phyloP scores from a whole-genome alignment of 2,888 invertebrate species.

The Dermolepida albohirtum region DNA sequence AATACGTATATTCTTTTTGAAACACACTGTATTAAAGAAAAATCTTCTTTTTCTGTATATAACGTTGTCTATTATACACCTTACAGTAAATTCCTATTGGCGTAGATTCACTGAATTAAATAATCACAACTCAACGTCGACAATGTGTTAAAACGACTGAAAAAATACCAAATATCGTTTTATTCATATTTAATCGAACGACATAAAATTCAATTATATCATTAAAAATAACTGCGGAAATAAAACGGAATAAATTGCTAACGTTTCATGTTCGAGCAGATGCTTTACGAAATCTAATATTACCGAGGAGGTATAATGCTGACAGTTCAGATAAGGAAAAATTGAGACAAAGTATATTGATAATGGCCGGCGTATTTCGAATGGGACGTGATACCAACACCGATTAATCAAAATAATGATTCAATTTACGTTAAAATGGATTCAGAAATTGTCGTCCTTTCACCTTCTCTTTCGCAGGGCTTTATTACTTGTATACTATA shows the following conservation, averaged over 20 bases:
- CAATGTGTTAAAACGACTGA: too few species aligned
- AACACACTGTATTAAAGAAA: too few species aligned
- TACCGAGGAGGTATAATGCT: conserved; percentile 13
- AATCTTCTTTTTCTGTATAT: too few species aligned
- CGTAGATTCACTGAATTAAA: too few species aligned
- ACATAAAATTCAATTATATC: too few species aligned
- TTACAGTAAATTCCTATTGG: too few species aligned
- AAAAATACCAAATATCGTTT: too few species aligned
- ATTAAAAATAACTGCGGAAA: too few species aligned
- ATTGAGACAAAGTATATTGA: conserved; percentile 31
- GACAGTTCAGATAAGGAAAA: conserved; percentile 28
- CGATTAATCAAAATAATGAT: conserved; percentile 35
- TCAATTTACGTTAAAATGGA: conserved; percentile 28
- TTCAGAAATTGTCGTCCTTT: conserved; percentile 14
- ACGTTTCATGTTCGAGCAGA: conserved; percentile 6
- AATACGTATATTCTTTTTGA: too few species aligned
- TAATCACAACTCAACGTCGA: too few species aligned
- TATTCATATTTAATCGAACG: too few species aligned
- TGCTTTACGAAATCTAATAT: conserved; percentile 20
- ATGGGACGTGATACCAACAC: conserved; percentile 23
- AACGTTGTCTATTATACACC: too few species aligned
- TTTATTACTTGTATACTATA: background rate
- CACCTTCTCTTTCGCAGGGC: conserved; percentile 4
- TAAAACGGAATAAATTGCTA: background rate
- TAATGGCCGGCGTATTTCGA: conserved; percentile 30